Conservation (phyloP, 2,113 vertebrate genomes). For the Cromileptes altivelis region DNA sequence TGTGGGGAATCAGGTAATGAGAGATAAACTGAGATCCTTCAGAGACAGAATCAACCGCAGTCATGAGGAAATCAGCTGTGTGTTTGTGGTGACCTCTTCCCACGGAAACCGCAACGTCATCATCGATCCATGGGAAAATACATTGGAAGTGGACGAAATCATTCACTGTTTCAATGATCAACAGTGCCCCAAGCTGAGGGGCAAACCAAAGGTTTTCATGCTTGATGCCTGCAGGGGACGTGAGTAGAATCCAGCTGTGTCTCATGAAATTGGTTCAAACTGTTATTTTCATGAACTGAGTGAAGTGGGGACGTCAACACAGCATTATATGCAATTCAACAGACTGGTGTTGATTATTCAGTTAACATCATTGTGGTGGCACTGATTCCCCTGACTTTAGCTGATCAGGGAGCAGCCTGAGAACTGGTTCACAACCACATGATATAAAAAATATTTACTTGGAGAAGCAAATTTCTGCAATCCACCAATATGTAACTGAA, state of each 20-base stretch:
- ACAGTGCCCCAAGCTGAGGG: not conserved
- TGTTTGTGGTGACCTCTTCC: not conserved
- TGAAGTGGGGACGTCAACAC: too few relatives aligned
- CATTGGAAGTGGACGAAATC: not conserved
- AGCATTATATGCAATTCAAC: too few relatives aligned
- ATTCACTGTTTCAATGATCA: not conserved
- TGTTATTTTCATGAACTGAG: too few relatives aligned
- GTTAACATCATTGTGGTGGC: too few relatives aligned
- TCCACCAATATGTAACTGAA: too few relatives aligned
- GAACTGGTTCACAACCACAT: too few relatives aligned
- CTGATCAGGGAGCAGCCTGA: too few relatives aligned
- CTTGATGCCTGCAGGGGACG: not conserved
- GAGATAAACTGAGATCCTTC: not conserved
- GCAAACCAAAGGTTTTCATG: not conserved
- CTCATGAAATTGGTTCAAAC: too few relatives aligned
- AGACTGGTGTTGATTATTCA: too few relatives aligned
- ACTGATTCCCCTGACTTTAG: too few relatives aligned
- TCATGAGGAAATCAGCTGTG: not conserved
- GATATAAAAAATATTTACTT: too few relatives aligned
- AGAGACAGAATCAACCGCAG: not conserved
- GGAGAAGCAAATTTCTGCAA: too few relatives aligned
- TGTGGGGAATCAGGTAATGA: not conserved
- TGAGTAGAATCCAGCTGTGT: not conserved
- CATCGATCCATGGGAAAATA: not conserved
- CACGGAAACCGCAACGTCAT: not conserved